Percentiles rank a stretch among this genome's conserved stretches.
Evolutionary conservation across 2,888 invertebrate species (phyloP).

Genomic region (Sarcophaga variegata): DNA sequence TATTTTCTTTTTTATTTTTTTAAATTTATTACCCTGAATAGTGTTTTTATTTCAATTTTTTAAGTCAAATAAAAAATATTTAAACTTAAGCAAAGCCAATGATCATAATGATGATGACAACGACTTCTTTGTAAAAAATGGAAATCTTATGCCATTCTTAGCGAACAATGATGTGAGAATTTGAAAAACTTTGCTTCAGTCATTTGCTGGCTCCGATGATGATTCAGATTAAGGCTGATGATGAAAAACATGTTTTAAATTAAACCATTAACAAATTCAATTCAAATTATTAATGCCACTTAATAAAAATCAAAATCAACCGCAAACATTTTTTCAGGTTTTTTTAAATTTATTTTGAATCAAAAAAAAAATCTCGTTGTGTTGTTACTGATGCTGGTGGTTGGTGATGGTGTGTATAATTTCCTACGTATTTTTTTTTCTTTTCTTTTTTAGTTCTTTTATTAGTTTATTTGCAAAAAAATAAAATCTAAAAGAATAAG

Average conservation of each 20-base stretch:
- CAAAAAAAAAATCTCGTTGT: background rate
- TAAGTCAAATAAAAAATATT: background rate
- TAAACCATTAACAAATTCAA: slow-evolving; percentile 58
- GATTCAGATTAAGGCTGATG: slow-evolving; percentile 22
- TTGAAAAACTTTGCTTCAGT: background rate
- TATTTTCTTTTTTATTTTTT: too few species aligned
- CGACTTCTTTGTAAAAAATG: slow-evolving; percentile 12
- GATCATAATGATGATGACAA: background rate
- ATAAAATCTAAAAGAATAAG: background rate
- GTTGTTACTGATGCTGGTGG: too few species aligned
- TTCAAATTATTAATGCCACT: slow-evolving; percentile 66
- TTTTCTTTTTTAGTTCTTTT: background rate
- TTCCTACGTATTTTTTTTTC: background rate
- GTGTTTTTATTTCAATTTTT: background rate
- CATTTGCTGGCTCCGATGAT: background rate
- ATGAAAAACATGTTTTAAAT: slow-evolving; percentile 58
- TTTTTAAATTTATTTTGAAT: background rate
- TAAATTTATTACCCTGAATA: too few species aligned
- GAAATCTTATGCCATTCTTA: slow-evolving; percentile 30
- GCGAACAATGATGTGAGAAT: slow-evolving; percentile 1
- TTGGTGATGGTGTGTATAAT: background rate
- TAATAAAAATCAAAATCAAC: slow-evolving; percentile 49
- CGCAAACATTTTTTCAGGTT: slow-evolving; percentile 7
- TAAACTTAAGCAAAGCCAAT: background rate
- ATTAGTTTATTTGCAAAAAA: slow-evolving; percentile 33